A percentile compares a stretch with the other conserved stretches of the same genome.
Evolutionary conservation across 1,140 invertebrate genomes (phyloP).

Genomic region (Hyles vespertilio): DNA sequence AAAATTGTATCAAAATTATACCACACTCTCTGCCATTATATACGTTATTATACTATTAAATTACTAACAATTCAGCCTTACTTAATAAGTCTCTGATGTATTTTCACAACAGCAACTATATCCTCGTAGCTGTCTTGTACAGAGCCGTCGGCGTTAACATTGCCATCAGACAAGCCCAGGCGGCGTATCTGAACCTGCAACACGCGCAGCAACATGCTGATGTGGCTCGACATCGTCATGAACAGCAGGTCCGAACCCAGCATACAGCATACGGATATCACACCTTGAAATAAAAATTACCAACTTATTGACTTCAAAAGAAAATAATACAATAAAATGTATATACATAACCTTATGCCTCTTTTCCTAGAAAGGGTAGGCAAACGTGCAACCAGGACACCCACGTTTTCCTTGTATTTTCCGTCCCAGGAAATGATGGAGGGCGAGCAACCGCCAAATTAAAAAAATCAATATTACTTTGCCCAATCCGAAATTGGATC

Average conservation of each 20-base stretch:
- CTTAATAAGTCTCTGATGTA: slow-evolving; percentile 57
- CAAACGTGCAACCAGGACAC: no score
- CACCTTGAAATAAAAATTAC: slow-evolving; percentile 24
- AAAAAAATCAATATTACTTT: no score
- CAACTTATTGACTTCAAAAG: not conserved
- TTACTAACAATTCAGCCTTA: slow-evolving; percentile 14
- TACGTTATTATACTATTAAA: not conserved
- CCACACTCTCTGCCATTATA: not conserved
- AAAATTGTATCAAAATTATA: no score
- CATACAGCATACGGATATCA: slow-evolving; percentile 53
- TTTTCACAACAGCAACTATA: slow-evolving; percentile 47
- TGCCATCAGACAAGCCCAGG: slow-evolving; percentile 16
- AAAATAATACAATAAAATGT: no score
- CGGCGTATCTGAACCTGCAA: slow-evolving; percentile 49
- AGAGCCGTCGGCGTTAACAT: not conserved
- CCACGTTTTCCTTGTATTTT: no score
- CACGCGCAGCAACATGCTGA: slow-evolving; percentile 54
- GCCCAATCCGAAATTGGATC: no score
- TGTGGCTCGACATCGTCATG: slow-evolving; percentile 62
- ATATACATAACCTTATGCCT: no score
- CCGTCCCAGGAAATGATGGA: no score
- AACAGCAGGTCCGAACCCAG: slow-evolving; percentile 57
- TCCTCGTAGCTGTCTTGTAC: slow-evolving; percentile 35
- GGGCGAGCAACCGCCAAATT: no score
- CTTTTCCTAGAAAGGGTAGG: no score